Percentiles rank a stretch among this genome's conserved stretches.
Conservation (phyloP, 2,888 invertebrate species). For the Rhagophthalmus giganteus region DNA sequence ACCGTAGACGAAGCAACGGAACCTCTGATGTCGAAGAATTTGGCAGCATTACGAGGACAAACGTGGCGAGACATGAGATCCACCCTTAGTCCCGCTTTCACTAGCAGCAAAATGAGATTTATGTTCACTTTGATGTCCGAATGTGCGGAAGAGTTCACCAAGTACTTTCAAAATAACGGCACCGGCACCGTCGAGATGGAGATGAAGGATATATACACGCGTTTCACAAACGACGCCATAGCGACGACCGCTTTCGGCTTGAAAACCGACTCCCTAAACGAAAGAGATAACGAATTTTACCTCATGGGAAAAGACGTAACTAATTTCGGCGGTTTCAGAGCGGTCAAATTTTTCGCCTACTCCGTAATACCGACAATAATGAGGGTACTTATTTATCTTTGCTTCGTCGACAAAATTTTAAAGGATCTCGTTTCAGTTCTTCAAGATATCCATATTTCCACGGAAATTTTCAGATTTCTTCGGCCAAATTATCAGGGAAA, state of each 20-base stretch:
- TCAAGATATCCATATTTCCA: conserved; percentile 12
- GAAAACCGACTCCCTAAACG: background rate
- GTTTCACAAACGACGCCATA: background rate
- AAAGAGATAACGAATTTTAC: conserved; percentile 6
- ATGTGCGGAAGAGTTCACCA: conserved; percentile 40
- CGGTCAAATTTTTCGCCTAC: background rate
- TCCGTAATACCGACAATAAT: background rate
- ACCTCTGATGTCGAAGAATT: background rate
- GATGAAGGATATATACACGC: background rate
- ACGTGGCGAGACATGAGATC: conserved; percentile 52
- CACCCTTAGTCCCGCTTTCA: conserved; percentile 60
- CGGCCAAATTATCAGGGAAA: conserved; percentile 30
- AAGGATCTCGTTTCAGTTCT: conserved; percentile 13
- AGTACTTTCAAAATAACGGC: conserved; percentile 23
- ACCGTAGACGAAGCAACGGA: background rate
- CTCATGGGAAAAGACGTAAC: background rate
- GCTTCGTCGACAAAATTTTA: too few relatives aligned
- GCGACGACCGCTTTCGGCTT: background rate
- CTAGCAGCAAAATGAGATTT: conserved; percentile 59
- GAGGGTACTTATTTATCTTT: too few relatives aligned
- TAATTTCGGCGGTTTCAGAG: conserved; percentile 1
- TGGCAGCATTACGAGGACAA: background rate
- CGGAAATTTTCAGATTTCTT: conserved; percentile 27
- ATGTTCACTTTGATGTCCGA: conserved; percentile 57
- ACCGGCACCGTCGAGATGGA: background rate